These are phyloP conservation scores for Numenius arquata DNA, from an alignment of 2,113 vertebrate genomes.

Conservation along the genomic window DNA sequence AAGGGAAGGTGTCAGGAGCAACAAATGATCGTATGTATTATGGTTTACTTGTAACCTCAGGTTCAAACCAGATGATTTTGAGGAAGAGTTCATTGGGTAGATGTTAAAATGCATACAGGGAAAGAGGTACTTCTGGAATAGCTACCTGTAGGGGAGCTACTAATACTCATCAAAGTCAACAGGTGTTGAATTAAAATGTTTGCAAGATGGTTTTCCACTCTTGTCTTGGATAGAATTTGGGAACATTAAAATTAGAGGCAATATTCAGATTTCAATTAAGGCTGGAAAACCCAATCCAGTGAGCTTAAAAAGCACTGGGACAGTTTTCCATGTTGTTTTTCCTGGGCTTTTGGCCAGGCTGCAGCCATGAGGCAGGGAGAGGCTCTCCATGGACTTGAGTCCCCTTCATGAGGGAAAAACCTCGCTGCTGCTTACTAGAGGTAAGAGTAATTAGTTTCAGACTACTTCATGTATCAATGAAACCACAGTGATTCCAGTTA, in stretches of 20 bases:
- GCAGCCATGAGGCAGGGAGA: fast-evolving
- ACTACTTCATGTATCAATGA: constrained; percentile 17
- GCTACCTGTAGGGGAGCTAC: background rate
- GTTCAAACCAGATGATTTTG: background rate
- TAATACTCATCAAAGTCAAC: background rate
- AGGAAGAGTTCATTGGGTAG: background rate
- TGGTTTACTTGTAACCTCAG: background rate
- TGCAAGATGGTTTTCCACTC: background rate
- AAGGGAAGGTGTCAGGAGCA: constrained; percentile 3
- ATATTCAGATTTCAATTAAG: constrained; percentile 18
- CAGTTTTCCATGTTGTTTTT: background rate
- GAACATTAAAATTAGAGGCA: constrained; percentile 11
- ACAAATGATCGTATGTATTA: background rate
- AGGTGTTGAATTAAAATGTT: background rate
- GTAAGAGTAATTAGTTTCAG: constrained; percentile 48
- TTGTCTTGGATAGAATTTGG: background rate
- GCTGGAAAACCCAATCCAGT: background rate
- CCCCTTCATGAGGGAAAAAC: background rate
- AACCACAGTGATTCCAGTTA: constrained; percentile 15
- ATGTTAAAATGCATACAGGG: background rate
- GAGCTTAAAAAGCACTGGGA: background rate
- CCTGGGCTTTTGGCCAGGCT: background rate
- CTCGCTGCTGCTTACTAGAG: background rate
- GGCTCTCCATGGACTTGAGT: background rate
- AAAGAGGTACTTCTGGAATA: background rate